A percentile compares a stretch with the other conserved stretches of the same genome.
phyloP scores from a whole-genome alignment of 2,113 vertebrate species.

The Brachypodius melanocephalos region DNA sequence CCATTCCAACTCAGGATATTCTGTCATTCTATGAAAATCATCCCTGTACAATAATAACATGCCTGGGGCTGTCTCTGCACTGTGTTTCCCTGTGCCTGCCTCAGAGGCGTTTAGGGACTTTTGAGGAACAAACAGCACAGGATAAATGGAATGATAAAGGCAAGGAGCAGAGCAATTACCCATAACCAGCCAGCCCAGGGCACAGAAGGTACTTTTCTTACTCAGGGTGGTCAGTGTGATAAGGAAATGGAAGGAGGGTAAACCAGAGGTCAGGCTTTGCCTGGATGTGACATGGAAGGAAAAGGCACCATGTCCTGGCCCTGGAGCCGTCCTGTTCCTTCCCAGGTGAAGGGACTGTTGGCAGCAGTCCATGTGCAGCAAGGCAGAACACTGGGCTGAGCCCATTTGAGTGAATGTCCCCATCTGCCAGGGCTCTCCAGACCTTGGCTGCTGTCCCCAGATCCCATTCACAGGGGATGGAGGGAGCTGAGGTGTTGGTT shows the following conservation, averaged over 20 bases:
- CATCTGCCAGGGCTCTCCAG: background rate
- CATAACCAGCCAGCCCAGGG: background rate
- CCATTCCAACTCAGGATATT: background rate
- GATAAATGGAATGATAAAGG: background rate
- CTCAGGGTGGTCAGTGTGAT: background rate
- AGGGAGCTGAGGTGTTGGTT: accelerated
- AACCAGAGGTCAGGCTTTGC: background rate
- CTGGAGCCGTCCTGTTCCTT: background rate
- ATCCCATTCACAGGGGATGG: background rate
- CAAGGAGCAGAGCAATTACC: background rate
- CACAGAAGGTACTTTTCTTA: background rate
- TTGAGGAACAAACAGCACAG: background rate
- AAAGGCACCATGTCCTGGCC: accelerated
- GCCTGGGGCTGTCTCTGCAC: background rate
- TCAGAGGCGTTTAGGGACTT: background rate
- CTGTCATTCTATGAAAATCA: background rate
- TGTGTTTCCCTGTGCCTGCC: background rate
- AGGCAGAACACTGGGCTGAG: background rate
- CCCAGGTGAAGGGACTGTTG: accelerated
- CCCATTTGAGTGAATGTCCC: accelerated
- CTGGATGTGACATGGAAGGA: background rate
- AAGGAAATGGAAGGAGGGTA: background rate
- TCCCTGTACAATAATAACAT: background rate
- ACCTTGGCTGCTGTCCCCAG: background rate
- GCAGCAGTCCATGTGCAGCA: background rate